A percentile compares a stretch with the other conserved stretches of the same genome.
Conservation (phyloP, 2,113 vertebrate species). For the Charadrius vociferus region DNA sequence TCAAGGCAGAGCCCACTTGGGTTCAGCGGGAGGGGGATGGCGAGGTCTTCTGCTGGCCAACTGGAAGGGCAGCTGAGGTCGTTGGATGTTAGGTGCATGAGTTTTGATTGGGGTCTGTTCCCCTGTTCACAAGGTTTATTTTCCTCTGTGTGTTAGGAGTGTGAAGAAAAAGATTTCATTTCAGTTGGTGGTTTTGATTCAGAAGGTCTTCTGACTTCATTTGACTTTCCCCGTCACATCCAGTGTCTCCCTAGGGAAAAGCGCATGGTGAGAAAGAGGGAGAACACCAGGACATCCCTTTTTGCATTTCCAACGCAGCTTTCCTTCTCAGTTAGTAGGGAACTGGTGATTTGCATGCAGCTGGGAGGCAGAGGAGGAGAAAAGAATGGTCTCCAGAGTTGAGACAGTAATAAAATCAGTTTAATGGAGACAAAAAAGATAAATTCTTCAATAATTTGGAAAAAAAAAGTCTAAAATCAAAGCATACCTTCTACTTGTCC, state of each 20-base stretch:
- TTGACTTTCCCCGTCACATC: not conserved
- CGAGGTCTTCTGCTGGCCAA: not conserved
- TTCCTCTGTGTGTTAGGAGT: not conserved
- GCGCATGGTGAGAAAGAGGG: not conserved
- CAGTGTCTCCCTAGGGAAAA: slow-evolving; percentile 1
- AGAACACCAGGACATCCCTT: slow-evolving; percentile 27
- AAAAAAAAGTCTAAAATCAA: not conserved
- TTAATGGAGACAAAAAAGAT: not conserved
- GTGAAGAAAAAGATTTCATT: not conserved
- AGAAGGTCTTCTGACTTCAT: not conserved
- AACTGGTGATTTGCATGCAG: not conserved
- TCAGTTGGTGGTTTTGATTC: not conserved
- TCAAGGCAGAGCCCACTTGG: not conserved
- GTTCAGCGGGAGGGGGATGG: not conserved
- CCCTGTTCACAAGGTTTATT: not conserved
- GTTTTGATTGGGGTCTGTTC: not conserved
- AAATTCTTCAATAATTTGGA: not conserved
- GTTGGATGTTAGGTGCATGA: not conserved
- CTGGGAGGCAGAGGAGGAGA: not conserved
- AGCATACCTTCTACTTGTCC: not conserved
- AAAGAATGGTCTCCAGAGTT: not conserved
- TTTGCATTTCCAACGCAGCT: not conserved
- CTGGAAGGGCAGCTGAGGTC: slow-evolving; percentile 21
- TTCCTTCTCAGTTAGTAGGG: not conserved
- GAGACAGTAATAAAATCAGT: not conserved